Conservation (phyloP, 2,113 vertebrate species). For the Bos taurus region ARS-UCD2.0 NC_037338.1:82190501-82191000, state of each 20-base stretch:
- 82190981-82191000: neutral
- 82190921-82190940: neutral
- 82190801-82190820: neutral
- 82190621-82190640: fast-evolving
- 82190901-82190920: neutral
- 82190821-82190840: fast-evolving
- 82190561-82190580: fast-evolving
- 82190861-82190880: neutral
- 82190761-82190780: neutral
- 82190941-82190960: neutral
- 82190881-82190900: neutral
- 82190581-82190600: fast-evolving
- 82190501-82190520: neutral
- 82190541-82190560: neutral
- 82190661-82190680: neutral
- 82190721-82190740: fast-evolving
- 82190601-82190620: fast-evolving
- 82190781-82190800: neutral
- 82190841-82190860: neutral
- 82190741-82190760: neutral
- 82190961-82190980: neutral
- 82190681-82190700: fast-evolving
- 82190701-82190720: neutral
- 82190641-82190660: neutral
- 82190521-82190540: neutral